Conservation (phyloP, 92 coral and sea anemone species). For the Siderastrea radians region DNA sequence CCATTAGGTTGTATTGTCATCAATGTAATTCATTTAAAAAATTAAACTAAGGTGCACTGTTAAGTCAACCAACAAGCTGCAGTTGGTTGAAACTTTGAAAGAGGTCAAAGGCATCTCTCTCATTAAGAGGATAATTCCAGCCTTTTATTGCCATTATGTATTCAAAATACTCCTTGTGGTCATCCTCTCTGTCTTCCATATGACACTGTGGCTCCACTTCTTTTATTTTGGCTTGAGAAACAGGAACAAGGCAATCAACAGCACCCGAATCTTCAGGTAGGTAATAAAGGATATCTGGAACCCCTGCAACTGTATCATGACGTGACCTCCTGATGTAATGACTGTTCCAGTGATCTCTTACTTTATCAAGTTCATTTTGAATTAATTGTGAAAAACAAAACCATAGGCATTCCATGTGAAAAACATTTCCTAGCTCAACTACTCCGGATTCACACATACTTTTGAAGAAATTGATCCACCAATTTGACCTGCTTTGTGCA, state of each 20-base stretch:
- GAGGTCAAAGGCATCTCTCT: slow-evolving; percentile 70
- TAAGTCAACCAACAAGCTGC: slow-evolving; percentile 56
- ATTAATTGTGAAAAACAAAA: slow-evolving; percentile 56
- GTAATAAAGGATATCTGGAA: slow-evolving; percentile 73
- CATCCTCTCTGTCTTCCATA: slow-evolving; percentile 70
- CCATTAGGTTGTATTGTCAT: slow-evolving; percentile 9
- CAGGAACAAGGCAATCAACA: slow-evolving; percentile 65
- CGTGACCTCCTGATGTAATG: slow-evolving; percentile 72
- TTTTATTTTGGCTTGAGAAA: slow-evolving; percentile 51
- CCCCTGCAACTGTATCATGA: slow-evolving; percentile 79
- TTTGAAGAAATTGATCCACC: slow-evolving; percentile 71
- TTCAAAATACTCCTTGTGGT: slow-evolving; percentile 77
- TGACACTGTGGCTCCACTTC: slow-evolving; percentile 64
- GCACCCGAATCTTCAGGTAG: slow-evolving; percentile 69
- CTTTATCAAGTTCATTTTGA: slow-evolving; percentile 78
- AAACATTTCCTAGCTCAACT: slow-evolving; percentile 63
- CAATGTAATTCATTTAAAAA: neutral
- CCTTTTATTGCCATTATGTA: slow-evolving; percentile 64
- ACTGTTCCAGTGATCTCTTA: slow-evolving; percentile 78
- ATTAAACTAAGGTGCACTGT: slow-evolving; percentile 3
- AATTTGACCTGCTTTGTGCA: slow-evolving; percentile 61
- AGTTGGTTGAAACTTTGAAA: slow-evolving; percentile 71
- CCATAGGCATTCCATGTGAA: slow-evolving; percentile 53
- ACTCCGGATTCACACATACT: slow-evolving; percentile 48
- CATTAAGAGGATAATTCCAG: slow-evolving; percentile 72